Evolutionary conservation across 2,797 vertebrate species (phyloP).

Genomic region (Crocodylus rhombifer): DNA sequence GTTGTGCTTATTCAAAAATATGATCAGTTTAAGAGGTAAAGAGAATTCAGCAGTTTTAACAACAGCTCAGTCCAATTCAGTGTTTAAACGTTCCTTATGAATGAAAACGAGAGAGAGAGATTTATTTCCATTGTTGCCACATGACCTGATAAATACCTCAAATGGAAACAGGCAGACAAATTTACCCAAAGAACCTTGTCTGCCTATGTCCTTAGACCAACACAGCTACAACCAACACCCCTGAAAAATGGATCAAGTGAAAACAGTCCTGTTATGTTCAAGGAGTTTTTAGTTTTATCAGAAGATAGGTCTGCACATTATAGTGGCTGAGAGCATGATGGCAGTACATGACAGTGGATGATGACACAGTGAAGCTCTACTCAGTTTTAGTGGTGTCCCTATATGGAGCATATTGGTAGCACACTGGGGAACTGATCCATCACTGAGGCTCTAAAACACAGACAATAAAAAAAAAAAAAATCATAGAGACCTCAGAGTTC

Average conservation of each 20-base stretch:
- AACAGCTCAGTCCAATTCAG: neutral
- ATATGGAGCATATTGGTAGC: neutral
- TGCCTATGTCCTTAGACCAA: too few relatives aligned
- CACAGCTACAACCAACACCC: neutral
- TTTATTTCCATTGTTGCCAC: neutral
- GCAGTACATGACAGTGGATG: neutral
- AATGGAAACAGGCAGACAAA: too few relatives aligned
- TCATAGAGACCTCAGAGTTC: neutral
- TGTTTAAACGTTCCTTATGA: neutral
- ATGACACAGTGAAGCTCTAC: neutral
- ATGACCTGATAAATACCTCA: neutral
- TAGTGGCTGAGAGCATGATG: neutral
- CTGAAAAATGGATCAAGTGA: neutral
- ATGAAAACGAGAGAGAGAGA: neutral
- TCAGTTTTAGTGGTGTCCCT: neutral
- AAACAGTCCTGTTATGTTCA: slow-evolving; percentile 4
- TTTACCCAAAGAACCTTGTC: too few relatives aligned
- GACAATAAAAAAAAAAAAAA: neutral
- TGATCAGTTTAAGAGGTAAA: neutral
- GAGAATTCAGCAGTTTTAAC: neutral
- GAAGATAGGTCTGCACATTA: neutral
- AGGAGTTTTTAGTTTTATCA: neutral
- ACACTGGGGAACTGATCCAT: neutral
- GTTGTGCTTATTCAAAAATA: neutral
- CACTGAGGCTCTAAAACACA: neutral